Percentiles rank a stretch among this genome's conserved stretches.
Conservation (phyloP, 2,113 vertebrate genomes). For the Suncus etruscus region DNA sequence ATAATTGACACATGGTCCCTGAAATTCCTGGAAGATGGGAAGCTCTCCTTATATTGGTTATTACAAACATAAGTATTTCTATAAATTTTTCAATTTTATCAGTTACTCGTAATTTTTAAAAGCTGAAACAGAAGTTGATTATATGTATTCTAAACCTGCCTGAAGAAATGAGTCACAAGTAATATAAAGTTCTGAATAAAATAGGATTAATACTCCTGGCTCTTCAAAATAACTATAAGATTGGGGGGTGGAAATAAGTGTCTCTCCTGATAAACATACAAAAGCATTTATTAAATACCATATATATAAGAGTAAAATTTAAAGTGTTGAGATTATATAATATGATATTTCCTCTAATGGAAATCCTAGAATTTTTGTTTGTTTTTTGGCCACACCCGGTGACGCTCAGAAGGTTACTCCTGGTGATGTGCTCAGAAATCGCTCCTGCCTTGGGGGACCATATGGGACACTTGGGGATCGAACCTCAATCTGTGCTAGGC, state of each 20-base stretch:
- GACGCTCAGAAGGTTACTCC: no score
- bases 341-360: background rate
- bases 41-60: background rate
- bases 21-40: no score
- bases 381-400: no score
- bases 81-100: background rate
- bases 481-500: no score
- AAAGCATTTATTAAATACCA: background rate
- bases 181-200: background rate
- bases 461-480: no score
- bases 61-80: background rate
- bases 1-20: background rate
- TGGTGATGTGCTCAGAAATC: no score
- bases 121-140: background rate
- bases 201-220: background rate
- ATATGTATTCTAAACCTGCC: background rate
- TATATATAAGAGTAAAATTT: background rate
- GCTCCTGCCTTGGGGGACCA: no score
- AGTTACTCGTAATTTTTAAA: background rate
- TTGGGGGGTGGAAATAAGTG: background rate
- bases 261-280: background rate
- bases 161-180: background rate
- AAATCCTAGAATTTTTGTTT: background rate
- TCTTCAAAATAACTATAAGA: background rate
- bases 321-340: background rate